phyloP scores from a whole-genome alignment of 2,797 vertebrate species.

The Semaprochilodus insignis region DNA sequence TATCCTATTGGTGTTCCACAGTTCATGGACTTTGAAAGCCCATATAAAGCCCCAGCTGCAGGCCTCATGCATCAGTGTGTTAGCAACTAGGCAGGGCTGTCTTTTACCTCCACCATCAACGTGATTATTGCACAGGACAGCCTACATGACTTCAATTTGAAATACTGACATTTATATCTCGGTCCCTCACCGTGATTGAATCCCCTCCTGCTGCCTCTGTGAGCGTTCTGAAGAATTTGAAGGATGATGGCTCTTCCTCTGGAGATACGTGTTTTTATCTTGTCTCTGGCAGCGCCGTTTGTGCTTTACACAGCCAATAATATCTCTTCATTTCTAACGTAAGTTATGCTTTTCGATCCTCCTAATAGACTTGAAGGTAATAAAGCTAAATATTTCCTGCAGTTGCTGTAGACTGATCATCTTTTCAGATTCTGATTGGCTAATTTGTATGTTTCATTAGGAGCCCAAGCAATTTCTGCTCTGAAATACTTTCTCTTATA shows the following conservation, averaged over 20 bases:
- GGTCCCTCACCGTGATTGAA: background rate
- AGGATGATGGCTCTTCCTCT: conserved; percentile 71
- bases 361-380: background rate
- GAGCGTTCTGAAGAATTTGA: conserved; percentile 1
- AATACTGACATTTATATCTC: background rate
- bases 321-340: conserved; percentile 82
- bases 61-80: conserved; percentile 8
- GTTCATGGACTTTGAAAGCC: conserved; percentile 57
- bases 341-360: conserved; percentile 69
- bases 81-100: background rate
- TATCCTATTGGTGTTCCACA: conserved; percentile 27
- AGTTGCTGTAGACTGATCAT: background rate
- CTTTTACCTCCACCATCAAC: background rate
- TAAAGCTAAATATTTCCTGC: background rate
- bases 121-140: background rate
- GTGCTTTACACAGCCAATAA: conserved; percentile 80
- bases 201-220: background rate
- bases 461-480: background rate
- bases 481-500: background rate
- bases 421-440: background rate
- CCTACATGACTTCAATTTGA: conserved; percentile 4
- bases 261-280: conserved; percentile 72
- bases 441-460: background rate
- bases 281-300: conserved; percentile 84
- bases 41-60: conserved; percentile 5